phyloP scores from a whole-genome alignment of 2,797 vertebrate genomes.

The Mormyrops boulengeri region DNA sequence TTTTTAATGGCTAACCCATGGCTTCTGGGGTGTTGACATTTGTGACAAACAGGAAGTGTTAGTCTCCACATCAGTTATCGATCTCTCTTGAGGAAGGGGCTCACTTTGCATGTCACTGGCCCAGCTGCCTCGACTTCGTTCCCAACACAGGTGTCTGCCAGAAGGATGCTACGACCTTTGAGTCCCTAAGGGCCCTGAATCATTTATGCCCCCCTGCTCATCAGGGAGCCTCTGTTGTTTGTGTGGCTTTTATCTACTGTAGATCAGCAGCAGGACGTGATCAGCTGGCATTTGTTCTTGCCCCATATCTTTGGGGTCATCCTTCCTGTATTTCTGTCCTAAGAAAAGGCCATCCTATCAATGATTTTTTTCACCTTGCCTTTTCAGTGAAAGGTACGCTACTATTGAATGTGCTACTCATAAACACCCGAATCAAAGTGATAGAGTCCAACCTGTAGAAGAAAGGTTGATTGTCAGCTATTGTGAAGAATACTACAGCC shows the following conservation, averaged over 20 bases:
- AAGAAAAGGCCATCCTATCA: not conserved
- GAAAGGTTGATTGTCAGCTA: not conserved
- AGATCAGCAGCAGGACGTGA: not conserved
- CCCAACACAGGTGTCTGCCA: slow-evolving; percentile 11
- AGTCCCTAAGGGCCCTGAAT: slow-evolving; percentile 19
- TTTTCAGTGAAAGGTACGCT: not conserved
- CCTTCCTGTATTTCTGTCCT: not conserved
- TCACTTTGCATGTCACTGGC: not conserved
- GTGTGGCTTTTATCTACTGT: slow-evolving; percentile 16
- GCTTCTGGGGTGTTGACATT: not conserved
- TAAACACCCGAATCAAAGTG: not conserved
- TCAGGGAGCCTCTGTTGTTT: slow-evolving; percentile 18
- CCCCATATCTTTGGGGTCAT: not conserved
- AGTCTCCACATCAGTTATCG: not conserved
- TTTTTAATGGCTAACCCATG: not conserved
- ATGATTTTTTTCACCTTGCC: not conserved
- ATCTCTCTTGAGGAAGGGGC: not conserved
- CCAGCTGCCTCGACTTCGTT: not conserved
- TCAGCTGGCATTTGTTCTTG: slow-evolving; percentile 7
- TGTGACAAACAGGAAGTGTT: not conserved
- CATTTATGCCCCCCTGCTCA: slow-evolving; percentile 13
- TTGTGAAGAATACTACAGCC: not conserved
- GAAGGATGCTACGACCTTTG: slow-evolving; percentile 17
- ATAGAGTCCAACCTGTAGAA: slow-evolving; percentile 43
- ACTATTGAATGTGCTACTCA: not conserved